Evolutionary conservation across 2,888 invertebrate species (phyloP), one percentile per base, ranked within the genome.

Genomic region (Taenaris catops): DNA sequence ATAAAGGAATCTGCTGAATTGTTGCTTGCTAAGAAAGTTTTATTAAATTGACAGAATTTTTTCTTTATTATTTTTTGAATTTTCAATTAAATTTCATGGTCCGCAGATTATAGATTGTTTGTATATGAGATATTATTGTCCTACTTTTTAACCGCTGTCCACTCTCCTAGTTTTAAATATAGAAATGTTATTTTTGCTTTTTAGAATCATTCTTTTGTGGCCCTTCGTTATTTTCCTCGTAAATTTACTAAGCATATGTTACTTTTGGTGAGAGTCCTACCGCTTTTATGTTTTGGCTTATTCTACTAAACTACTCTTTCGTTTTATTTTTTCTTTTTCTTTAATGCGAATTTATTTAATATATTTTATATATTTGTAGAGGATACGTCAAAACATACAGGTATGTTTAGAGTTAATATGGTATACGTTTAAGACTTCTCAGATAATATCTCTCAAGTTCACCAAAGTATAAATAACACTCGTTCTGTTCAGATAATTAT

Each of bases 331-430:
- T 20, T 38, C 8, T 34, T 40, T 36, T 36, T 11, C 8, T 25
- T 14, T 25, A 12, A 14, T 25, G 4, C 25, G 1, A 25, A 12
- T 25, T 25, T 25, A 8, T 25, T 12, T 25, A 8, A 28, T 7
- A 9, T n/a, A 16, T 23, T 9, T 35, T 24, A 20, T 10, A 24
- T 17, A 18, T 17, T 8, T 5, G 9, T 25, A 46, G 34, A 38
- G 47, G 45, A 51, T 39, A 41, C 43, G 46, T 44, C 48, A 44
- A 48, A 46, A 32, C 50, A 49, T 51, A 50, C 35, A 48, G 49
- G 50, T 51, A 48, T 23, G 44, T 41, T 26, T 10, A 36, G 25
- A 29, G 35, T 28, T 17, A 11, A 28, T 14, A 24, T 21, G 43
- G 35, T 44, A 34, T 35, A 39, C 19, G 42, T 35, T 25, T 33